phyloP scores from a whole-genome alignment of 2,888 invertebrate species.

The Dicyrtomina minuta region DNA sequence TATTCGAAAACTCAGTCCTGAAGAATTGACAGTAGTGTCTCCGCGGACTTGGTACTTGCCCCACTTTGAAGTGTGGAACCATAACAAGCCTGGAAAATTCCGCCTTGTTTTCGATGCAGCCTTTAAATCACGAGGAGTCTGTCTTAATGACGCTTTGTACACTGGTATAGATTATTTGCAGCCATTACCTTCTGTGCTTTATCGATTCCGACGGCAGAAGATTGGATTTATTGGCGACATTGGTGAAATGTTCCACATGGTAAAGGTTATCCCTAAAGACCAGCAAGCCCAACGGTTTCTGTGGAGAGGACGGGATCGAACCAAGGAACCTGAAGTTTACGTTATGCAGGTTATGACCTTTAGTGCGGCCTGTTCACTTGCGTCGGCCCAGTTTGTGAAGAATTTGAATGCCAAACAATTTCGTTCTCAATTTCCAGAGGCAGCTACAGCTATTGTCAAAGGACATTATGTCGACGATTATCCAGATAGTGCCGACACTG shows the following conservation, averaged over 20 bases:
- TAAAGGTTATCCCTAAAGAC: constrained; percentile 27
- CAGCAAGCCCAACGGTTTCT: constrained; percentile 34
- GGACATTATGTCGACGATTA: constrained; percentile 43
- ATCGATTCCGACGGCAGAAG: constrained; percentile 34
- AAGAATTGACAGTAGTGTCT: not conserved
- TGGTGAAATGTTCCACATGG: constrained; percentile 41
- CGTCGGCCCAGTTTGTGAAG: constrained; percentile 26
- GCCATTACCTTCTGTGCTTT: constrained; percentile 28
- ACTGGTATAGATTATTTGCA: constrained; percentile 35
- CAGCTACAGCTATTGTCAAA: constrained; percentile 24
- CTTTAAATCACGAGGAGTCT: constrained; percentile 19
- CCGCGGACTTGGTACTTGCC: constrained; percentile 39
- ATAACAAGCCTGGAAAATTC: constrained; percentile 35
- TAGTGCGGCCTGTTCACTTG: constrained; percentile 37
- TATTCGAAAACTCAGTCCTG: not conserved
- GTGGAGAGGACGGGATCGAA: constrained; percentile 35
- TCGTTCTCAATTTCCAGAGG: constrained; percentile 32
- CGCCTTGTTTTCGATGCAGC: constrained; percentile 43
- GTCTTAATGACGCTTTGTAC: constrained; percentile 35
- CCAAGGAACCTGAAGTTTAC: constrained; percentile 1
- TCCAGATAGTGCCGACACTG: constrained; percentile 24
- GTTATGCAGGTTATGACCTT: constrained; percentile 38
- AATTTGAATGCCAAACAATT: constrained; percentile 37
- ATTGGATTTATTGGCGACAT: constrained; percentile 40
- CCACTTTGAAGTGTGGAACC: constrained; percentile 35